Conservation (phyloP, 92 coral and sea anemone species). For the Palythoa grandis region DNA sequence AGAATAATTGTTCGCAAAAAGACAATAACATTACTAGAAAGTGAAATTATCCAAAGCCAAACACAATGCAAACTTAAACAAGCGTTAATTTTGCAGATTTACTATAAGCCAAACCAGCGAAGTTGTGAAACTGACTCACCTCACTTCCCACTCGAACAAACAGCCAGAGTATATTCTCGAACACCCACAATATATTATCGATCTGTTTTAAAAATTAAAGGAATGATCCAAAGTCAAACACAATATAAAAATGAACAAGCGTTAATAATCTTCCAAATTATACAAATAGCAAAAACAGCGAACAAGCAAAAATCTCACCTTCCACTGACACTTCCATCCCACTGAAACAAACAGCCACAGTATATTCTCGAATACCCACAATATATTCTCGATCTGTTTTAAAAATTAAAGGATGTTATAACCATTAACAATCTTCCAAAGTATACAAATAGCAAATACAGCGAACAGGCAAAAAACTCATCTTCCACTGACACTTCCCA, state of each 20-base stretch:
- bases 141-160: too few species aligned
- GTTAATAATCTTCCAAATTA: background rate
- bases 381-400: constrained; percentile 2
- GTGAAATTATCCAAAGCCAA: background rate
- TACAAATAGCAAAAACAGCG: background rate
- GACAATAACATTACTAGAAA: too few species aligned
- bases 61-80: too few species aligned
- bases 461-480: background rate
- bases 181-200: background rate
- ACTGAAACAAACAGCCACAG: background rate
- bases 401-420: background rate
- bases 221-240: too few species aligned
- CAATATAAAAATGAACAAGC: background rate
- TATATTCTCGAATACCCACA: background rate
- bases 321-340: background rate
- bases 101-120: too few species aligned
- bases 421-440: background rate
- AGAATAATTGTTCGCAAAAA: too few species aligned
- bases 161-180: too few species aligned
- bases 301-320: background rate
- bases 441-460: background rate
- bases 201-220: too few species aligned
- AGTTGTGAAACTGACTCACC: too few species aligned
- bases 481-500: too few species aligned
- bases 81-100: too few species aligned